Conservation (phyloP, 2,113 vertebrate genomes). For the Catharus bicknelli region DNA sequence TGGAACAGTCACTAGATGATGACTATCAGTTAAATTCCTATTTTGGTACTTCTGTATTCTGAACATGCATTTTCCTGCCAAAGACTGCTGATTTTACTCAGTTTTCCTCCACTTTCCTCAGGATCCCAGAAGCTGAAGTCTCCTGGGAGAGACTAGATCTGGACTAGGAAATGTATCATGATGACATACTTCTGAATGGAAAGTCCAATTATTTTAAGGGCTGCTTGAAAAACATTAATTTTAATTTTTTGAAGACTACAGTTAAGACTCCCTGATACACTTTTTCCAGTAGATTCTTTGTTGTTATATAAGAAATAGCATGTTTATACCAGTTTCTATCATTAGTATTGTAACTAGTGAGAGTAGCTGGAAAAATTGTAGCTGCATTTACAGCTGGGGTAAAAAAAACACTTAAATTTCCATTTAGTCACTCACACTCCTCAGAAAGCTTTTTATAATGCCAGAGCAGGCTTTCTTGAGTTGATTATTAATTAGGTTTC, state of each 20-base stretch:
- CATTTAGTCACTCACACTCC: neutral
- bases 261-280: neutral
- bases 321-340: neutral
- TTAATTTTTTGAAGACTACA: neutral
- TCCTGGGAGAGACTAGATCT: neutral
- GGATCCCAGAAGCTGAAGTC: neutral
- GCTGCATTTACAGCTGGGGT: neutral
- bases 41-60: neutral
- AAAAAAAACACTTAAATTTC: neutral
- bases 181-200: neutral
- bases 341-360: neutral
- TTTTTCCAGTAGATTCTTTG: neutral
- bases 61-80: neutral
- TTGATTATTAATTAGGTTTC: neutral
- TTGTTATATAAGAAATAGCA: neutral
- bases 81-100: neutral
- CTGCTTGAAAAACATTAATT: neutral
- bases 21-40: neutral
- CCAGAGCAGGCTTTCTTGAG: neutral
- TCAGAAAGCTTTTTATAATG: conserved; percentile 8
- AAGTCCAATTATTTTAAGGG: neutral
- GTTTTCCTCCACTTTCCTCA: neutral
- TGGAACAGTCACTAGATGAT: neutral
- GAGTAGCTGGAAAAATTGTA: neutral
- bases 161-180: neutral